Evolutionary conservation across 2,113 vertebrate species (phyloP).

Genomic region (Sturnus vulgaris): DNA sequence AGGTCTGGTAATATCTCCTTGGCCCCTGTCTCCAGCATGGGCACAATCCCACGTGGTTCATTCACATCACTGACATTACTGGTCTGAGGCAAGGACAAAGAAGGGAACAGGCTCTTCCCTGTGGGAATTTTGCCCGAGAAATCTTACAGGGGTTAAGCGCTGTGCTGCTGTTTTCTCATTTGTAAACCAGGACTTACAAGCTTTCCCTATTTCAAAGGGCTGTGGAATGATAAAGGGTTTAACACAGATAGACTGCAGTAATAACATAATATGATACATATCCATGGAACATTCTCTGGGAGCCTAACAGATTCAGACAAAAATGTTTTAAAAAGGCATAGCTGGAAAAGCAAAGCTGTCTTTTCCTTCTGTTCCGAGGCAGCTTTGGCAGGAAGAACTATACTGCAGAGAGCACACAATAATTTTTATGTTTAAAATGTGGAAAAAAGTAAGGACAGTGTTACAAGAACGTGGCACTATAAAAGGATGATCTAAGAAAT

Average conservation of each 20-base stretch:
- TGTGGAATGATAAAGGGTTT: neutral
- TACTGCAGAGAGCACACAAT: neutral
- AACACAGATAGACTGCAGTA: neutral
- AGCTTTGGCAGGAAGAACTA: neutral
- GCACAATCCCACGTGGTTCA: neutral
- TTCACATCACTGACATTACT: neutral
- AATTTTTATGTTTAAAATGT: neutral
- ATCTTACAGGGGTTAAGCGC: neutral
- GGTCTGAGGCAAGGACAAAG: neutral
- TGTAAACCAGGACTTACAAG: neutral
- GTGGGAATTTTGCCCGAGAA: neutral
- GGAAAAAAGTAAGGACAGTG: neutral
- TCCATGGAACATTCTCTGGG: neutral
- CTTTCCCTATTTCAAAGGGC: neutral
- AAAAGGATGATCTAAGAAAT: neutral
- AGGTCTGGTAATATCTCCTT: neutral
- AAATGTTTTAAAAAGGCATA: constrained; percentile 3
- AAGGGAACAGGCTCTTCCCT: neutral
- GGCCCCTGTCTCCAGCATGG: neutral
- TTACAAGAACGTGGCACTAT: neutral
- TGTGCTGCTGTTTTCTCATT: neutral
- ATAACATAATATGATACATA: neutral
- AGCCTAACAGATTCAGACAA: neutral
- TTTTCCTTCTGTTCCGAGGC: constrained; percentile 17
- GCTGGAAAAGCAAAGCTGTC: constrained; percentile 5